phyloP scores from a whole-genome alignment of 2,888 invertebrate species.

The Ectemnius continuus region DNA sequence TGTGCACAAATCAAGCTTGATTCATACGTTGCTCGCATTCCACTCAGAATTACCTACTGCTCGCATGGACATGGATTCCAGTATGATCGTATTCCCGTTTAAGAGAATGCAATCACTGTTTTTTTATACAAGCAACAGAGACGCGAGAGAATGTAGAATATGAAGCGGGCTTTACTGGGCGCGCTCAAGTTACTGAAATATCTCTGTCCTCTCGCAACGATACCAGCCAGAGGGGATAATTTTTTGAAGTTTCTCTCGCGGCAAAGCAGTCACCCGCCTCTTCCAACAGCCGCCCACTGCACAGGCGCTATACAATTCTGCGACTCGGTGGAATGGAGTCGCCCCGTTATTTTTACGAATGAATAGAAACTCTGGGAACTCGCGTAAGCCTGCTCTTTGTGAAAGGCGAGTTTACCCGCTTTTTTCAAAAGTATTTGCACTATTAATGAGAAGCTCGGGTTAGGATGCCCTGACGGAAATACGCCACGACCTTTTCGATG shows the following conservation, averaged over 20 bases:
- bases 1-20: no score
- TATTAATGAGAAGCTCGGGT: not conserved
- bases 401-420: not conserved
- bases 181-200: no score
- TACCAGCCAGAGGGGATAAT: conserved; percentile 6
- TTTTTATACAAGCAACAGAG: no score
- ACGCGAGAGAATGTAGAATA: no score
- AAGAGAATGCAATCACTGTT: no score
- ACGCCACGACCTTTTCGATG: no score
- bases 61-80: no score
- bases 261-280: not conserved
- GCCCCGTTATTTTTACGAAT: conserved; percentile 4
- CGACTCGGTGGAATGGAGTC: not conserved
- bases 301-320: conserved; percentile 2
- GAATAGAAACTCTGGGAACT: not conserved
- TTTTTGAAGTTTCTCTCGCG: not conserved
- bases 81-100: no score
- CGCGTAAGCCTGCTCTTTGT: conserved; percentile 3
- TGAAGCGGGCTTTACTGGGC: no score
- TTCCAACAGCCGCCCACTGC: not conserved
- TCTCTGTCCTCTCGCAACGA: not conserved
- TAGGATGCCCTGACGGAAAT: no score
- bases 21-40: no score
- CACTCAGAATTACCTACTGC: no score
- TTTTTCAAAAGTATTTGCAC: not conserved